Percentiles rank a stretch among this genome's conserved stretches.
Conservation (phyloP, 2,113 vertebrate species). For the Muscicapa adusta region DNA sequence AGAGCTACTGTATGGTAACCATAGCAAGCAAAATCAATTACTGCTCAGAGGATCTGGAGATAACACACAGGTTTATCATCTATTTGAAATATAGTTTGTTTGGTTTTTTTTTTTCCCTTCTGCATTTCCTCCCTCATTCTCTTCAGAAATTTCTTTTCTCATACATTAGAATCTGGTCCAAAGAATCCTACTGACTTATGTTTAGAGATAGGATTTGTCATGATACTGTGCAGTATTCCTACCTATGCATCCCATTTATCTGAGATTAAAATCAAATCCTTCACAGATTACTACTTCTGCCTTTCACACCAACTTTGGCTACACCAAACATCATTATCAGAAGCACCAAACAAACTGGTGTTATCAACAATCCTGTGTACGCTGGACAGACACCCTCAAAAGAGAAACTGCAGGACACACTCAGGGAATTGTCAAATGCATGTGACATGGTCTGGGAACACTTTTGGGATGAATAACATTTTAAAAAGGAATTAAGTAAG, state of each 20-base stretch:
- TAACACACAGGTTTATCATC: constrained; percentile 18
- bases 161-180: neutral
- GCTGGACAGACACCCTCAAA: neutral
- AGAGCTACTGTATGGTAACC: constrained; percentile 31
- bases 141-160: constrained; percentile 13
- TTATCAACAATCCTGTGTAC: neutral
- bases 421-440: neutral
- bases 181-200: neutral
- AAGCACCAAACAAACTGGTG: neutral
- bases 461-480: neutral
- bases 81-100: neutral
- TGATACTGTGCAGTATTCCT: neutral
- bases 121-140: neutral
- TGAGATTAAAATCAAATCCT: constrained; percentile 10
- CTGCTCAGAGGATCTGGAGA: constrained; percentile 13
- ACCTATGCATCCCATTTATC: neutral
- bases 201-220: neutral
- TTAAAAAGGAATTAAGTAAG: neutral
- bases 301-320: neutral
- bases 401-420: neutral
- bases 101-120: no score
- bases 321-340: neutral
- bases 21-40: constrained; percentile 62
- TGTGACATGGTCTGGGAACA: neutral
- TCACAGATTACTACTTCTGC: neutral